These are phyloP conservation scores for Drosophila mercatorum DNA, from an alignment of 2,888 invertebrate genomes.

Conservation along the genomic window DNA sequence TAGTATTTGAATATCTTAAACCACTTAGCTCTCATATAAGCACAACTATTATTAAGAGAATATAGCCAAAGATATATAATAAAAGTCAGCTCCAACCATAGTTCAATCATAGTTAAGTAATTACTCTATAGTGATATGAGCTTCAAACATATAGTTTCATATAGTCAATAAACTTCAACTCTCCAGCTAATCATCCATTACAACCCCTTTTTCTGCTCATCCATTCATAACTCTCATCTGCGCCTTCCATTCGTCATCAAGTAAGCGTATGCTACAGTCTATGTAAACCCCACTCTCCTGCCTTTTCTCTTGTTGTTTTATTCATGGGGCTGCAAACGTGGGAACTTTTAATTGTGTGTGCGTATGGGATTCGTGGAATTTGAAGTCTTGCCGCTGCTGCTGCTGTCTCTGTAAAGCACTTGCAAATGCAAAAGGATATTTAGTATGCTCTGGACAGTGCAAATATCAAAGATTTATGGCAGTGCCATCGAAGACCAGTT, in stretches of 20 bases:
- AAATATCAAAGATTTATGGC: slow-evolving; percentile 74
- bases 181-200: neutral
- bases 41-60: too few species aligned
- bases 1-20: too few species aligned
- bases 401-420: slow-evolving; percentile 51
- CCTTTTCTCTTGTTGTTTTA: slow-evolving; percentile 58
- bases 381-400: slow-evolving; percentile 15
- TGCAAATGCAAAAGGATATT: slow-evolving; percentile 68
- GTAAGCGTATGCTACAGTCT: slow-evolving; percentile 28
- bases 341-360: slow-evolving; percentile 77
- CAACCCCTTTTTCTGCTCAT: neutral
- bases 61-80: too few species aligned
- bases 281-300: neutral
- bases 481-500: slow-evolving; percentile 40
- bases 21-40: too few species aligned
- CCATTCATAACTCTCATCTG: neutral
- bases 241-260: neutral
- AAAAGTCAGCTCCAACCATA: too few species aligned
- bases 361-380: slow-evolving; percentile 64
- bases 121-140: neutral
- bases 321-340: slow-evolving; percentile 68
- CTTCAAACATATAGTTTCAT: neutral
- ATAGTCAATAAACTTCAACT: neutral
- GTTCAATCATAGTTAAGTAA: too few species aligned
- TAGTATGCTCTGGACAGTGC: slow-evolving; percentile 64